Evolutionary conservation across 2,888 invertebrate species (phyloP).

Genomic region (Napeogenes sylphis): DNA sequence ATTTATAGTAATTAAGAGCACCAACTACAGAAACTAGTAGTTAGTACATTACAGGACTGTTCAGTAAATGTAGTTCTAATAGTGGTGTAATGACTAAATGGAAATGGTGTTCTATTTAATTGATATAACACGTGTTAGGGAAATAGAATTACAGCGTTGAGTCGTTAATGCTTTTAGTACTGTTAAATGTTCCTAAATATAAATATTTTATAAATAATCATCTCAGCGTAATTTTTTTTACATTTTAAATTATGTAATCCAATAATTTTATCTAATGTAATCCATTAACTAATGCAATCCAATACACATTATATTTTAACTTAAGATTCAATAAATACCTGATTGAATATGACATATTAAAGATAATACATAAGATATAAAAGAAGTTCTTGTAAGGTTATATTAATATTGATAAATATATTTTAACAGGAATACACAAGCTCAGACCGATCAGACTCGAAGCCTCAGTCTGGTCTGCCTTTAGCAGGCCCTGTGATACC

Average conservation of each 20-base stretch:
- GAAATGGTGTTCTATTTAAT: constrained; percentile 3
- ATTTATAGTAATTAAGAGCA: background rate
- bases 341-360: too few species aligned
- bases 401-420: background rate
- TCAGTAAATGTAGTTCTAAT: constrained; percentile 1
- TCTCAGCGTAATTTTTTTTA: too few species aligned
- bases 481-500: constrained; percentile 88
- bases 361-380: too few species aligned
- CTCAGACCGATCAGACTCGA: constrained; percentile 70
- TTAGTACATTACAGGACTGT: constrained; percentile 3
- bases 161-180: too few species aligned
- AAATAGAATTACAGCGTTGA: background rate
- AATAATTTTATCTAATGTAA: too few species aligned
- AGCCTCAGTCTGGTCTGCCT: constrained; percentile 77
- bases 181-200: too few species aligned
- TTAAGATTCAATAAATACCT: too few species aligned
- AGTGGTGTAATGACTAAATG: constrained; percentile 3
- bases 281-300: too few species aligned
- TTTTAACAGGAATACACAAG: constrained; percentile 69
- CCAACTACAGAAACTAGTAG: background rate
- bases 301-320: too few species aligned
- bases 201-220: too few species aligned
- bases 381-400: too few species aligned
- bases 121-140: background rate
- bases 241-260: too few species aligned